Evolutionary conservation across 2,797 vertebrate species (phyloP).

Genomic region (Chaunax sp.): DNA sequence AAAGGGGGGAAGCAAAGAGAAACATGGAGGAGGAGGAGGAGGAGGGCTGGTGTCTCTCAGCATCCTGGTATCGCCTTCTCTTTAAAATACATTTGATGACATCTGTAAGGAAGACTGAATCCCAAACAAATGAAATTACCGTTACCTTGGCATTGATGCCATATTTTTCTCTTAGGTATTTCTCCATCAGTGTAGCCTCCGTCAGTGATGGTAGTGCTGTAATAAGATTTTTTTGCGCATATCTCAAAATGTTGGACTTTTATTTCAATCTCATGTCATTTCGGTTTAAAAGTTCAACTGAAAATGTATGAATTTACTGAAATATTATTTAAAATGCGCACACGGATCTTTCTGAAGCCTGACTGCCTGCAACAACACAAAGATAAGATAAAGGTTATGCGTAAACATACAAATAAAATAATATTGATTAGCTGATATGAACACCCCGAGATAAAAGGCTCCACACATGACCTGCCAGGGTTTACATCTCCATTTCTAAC

Average conservation of each 20-base stretch:
- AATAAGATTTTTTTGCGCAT: neutral
- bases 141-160: too few species aligned
- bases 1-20: conserved; percentile 48
- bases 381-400: neutral
- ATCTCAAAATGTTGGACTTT: neutral
- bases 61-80: conserved; percentile 53
- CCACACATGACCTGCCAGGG: neutral
- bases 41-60: conserved; percentile 38
- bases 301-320: too few species aligned
- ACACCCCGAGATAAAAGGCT: conserved; percentile 1
- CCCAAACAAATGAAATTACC: neutral
- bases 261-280: too few species aligned
- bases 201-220: neutral
- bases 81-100: conserved; percentile 20
- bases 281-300: too few species aligned
- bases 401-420: conserved; percentile 14
- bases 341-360: too few species aligned
- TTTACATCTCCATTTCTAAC: neutral
- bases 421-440: conserved; percentile 32
- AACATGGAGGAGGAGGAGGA: conserved; percentile 11
- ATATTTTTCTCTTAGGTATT: neutral
- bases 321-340: too few species aligned
- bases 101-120: neutral
- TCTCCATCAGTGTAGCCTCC: neutral
- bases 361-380: neutral